Percentiles rank a stretch among this genome's conserved stretches.
These are phyloP conservation scores for Rhyacophila brunnea DNA, from an alignment of 1,140 invertebrate genomes.

Conservation along the genomic window DNA sequence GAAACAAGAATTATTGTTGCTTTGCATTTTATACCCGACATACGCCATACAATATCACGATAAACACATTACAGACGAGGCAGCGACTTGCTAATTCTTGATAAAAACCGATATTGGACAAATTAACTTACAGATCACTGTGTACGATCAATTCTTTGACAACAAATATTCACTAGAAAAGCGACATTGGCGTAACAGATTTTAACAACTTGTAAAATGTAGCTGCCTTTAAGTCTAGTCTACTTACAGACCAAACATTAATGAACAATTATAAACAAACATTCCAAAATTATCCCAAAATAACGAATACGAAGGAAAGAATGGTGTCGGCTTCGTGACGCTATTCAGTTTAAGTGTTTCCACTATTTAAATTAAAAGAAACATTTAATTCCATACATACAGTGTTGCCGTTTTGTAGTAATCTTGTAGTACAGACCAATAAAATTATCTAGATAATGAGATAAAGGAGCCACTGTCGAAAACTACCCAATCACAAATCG, in stretches of 20 bases:
- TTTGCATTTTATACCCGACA: not conserved
- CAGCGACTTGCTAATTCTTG: not conserved
- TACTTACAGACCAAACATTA: not conserved
- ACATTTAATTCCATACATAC: too few relatives aligned
- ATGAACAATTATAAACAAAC: not conserved
- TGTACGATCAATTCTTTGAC: too few relatives aligned
- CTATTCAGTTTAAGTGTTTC: not conserved
- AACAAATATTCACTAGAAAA: too few relatives aligned
- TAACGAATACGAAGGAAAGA: conserved; percentile 11
- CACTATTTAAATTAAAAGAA: too few relatives aligned
- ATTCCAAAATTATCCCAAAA: conserved; percentile 4
- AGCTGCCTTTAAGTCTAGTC: not conserved
- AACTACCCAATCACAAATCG: too few relatives aligned
- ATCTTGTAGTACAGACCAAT: too few relatives aligned
- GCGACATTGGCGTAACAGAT: too few relatives aligned
- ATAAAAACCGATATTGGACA: not conserved
- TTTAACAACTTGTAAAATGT: not conserved
- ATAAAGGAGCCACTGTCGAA: too few relatives aligned
- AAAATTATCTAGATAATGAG: too few relatives aligned
- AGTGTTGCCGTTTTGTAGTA: too few relatives aligned
- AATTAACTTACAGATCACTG: not conserved
- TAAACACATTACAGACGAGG: not conserved
- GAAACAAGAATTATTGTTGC: not conserved
- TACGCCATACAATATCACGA: conserved; percentile 2
- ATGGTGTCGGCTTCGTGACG: conserved; percentile 16